These are phyloP conservation scores for Acanthopleura granulata DNA, from an alignment of 2,888 invertebrate genomes.

Conservation along the genomic window DNA sequence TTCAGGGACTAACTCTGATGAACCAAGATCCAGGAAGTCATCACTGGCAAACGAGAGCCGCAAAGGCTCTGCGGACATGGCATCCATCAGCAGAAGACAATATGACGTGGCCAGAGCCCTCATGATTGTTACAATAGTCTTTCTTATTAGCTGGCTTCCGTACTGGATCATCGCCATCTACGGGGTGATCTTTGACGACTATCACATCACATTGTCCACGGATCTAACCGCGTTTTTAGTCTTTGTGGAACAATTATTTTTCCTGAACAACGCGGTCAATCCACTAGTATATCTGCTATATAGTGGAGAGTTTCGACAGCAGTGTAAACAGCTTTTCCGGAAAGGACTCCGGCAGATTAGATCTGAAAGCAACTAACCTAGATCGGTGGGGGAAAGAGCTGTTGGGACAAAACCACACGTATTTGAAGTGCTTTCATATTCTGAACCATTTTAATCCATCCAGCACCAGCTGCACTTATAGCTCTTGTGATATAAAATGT, in stretches of 20 bases:
- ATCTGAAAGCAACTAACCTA: too few relatives aligned
- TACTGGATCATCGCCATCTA: slow-evolving; percentile 27
- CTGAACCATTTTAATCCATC: too few relatives aligned
- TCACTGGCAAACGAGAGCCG: background rate
- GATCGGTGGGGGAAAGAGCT: too few relatives aligned
- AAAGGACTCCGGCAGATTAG: background rate
- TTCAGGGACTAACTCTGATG: background rate
- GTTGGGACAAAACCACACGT: too few relatives aligned
- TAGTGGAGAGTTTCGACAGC: slow-evolving; percentile 34
- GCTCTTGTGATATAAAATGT: too few relatives aligned
- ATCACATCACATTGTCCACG: slow-evolving; percentile 24
- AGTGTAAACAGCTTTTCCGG: slow-evolving; percentile 24
- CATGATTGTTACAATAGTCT: slow-evolving; percentile 39
- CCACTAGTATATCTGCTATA: slow-evolving; percentile 39
- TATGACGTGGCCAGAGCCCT: slow-evolving; percentile 33
- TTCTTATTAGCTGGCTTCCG: slow-evolving; percentile 40
- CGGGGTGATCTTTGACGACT: slow-evolving; percentile 16
- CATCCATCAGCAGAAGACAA: background rate
- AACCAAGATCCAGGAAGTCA: background rate
- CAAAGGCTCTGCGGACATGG: background rate
- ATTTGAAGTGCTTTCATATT: too few relatives aligned
- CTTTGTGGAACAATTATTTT: slow-evolving; percentile 39
- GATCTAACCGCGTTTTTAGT: slow-evolving; percentile 23
- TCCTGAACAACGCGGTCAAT: slow-evolving; percentile 40
- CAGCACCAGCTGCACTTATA: too few relatives aligned